Evolutionary conservation across 2,797 vertebrate species (phyloP).

Genomic region (Anguilla anguilla): DNA sequence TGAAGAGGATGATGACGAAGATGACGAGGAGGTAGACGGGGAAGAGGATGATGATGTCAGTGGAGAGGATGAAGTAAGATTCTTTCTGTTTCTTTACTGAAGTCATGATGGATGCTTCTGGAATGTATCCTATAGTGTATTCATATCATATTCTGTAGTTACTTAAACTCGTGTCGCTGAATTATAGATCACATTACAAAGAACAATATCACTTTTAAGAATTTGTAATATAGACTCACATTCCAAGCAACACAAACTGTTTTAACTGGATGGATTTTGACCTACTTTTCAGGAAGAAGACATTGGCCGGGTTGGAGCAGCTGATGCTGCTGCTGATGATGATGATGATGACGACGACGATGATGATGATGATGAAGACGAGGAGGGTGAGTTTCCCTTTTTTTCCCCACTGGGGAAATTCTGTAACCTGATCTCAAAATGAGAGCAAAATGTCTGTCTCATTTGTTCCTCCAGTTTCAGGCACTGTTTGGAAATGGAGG

Average conservation of each 20-base stretch:
- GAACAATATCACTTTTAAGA: not conserved
- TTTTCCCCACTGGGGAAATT: not conserved
- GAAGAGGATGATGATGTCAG: constrained; percentile 86
- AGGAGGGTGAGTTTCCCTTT: constrained; percentile 56
- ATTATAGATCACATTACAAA: not conserved
- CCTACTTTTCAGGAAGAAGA: constrained; percentile 75
- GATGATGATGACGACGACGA: constrained; percentile 80
- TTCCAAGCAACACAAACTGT: not conserved
- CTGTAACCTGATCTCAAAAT: not conserved
- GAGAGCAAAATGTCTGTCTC: not conserved
- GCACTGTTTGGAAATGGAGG: not conserved
- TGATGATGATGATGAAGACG: not conserved
- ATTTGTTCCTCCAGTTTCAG: not conserved
- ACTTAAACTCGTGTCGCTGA: not conserved
- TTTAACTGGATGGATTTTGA: not conserved
- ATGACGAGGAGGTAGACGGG: constrained; percentile 77
- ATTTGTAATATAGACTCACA: not conserved
- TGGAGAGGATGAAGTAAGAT: constrained; percentile 80
- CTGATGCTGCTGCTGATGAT: constrained; percentile 82
- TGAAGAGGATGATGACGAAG: constrained; percentile 77
- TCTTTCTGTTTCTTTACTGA: not conserved
- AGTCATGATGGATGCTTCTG: not conserved
- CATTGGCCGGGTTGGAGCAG: constrained; percentile 78
- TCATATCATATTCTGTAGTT: not conserved
- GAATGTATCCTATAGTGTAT: not conserved